These are phyloP conservation scores for Salticus scenicus DNA, from an alignment of 2,888 invertebrate genomes.

Conservation along the genomic window DNA sequence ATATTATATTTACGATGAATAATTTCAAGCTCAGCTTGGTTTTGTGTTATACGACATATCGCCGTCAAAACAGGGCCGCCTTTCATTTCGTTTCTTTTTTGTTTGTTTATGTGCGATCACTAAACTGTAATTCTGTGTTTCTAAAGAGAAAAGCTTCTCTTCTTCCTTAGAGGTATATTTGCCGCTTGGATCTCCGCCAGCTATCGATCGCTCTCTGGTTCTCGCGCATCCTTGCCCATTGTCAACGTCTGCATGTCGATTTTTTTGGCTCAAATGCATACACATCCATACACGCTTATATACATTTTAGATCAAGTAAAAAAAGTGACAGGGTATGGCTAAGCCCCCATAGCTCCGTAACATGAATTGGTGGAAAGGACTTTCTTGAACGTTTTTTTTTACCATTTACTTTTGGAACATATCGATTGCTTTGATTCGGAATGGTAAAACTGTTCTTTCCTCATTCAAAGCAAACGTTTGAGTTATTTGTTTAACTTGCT, in stretches of 20 bases:
- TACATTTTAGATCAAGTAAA: background rate
- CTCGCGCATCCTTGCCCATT: conserved; percentile 41
- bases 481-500: conserved; percentile 2
- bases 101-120: background rate
- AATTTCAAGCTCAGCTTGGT: background rate
- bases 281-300: background rate
- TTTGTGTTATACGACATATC: background rate
- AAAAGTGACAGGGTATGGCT: background rate
- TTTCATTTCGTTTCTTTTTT: background rate
- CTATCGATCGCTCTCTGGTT: conserved; percentile 52
- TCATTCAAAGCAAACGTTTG: background rate
- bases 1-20: background rate
- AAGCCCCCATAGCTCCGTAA: background rate
- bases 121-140: conserved; percentile 16
- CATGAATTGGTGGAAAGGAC: background rate
- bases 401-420: background rate
- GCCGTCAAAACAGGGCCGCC: conserved; percentile 2
- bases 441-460: background rate
- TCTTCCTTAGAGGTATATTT: conserved; percentile 24
- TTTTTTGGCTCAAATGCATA: background rate
- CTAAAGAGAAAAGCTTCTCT: conserved; percentile 18
- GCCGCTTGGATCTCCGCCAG: conserved; percentile 58
- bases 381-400: background rate
- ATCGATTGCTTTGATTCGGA: conserved; percentile 1
- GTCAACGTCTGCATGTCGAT: conserved; percentile 30